Percentiles rank a stretch among this genome's conserved stretches.
phyloP scores from a whole-genome alignment of 1,140 invertebrate genomes.

The Neotoxoptera formosana region DNA sequence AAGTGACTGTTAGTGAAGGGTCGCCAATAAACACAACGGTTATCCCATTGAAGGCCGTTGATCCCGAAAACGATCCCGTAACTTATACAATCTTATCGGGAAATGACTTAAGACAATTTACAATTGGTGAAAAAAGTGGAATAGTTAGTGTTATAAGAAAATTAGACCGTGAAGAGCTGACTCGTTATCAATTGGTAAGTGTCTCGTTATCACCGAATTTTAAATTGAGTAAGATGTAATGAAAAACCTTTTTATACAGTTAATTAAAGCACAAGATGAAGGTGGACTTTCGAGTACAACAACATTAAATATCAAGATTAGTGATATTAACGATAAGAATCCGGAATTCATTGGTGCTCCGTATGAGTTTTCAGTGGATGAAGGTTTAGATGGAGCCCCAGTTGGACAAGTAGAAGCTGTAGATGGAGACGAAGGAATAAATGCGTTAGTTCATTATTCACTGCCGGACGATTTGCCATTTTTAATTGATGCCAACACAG shows the following conservation, averaged over 20 bases:
- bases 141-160: slow-evolving; percentile 83
- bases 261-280: slow-evolving; percentile 85
- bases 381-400: slow-evolving; percentile 74
- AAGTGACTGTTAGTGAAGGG: slow-evolving; percentile 86
- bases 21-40: slow-evolving; percentile 86
- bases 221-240: not conserved
- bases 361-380: slow-evolving; percentile 82
- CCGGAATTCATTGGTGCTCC: slow-evolving; percentile 78
- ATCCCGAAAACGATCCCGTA: slow-evolving; percentile 88
- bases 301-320: slow-evolving; percentile 86
- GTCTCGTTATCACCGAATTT: not conserved
- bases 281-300: slow-evolving; percentile 82
- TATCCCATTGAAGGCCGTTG: slow-evolving; percentile 74
- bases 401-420: slow-evolving; percentile 83
- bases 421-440: slow-evolving; percentile 80
- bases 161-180: slow-evolving; percentile 85
- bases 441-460: slow-evolving; percentile 69
- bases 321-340: slow-evolving; percentile 90
- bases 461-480: slow-evolving; percentile 82
- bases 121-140: slow-evolving; percentile 81
- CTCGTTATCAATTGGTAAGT: slow-evolving; percentile 80
- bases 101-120: slow-evolving; percentile 85
- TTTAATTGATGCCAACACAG: slow-evolving; percentile 77
- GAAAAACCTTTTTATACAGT: slow-evolving; percentile 64
- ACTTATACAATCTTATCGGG: slow-evolving; percentile 85